A percentile compares a stretch with the other conserved stretches of the same genome.
Conservation (phyloP, 2,113 vertebrate species). For the Chitala chitala region DNA sequence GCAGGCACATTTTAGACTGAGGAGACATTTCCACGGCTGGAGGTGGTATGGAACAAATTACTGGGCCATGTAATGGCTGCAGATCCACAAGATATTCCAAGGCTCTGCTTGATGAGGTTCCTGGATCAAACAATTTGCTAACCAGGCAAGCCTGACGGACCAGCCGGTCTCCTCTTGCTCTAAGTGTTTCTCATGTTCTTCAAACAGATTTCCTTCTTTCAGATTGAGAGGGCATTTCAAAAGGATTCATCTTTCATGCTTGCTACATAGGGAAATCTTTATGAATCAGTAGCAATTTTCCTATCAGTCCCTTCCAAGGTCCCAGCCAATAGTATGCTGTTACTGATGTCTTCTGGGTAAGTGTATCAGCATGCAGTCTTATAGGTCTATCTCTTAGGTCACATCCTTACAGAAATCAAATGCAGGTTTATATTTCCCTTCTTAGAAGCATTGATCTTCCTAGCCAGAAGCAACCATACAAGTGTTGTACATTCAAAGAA, state of each 20-base stretch:
- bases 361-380: conserved; percentile 61
- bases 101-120: conserved; percentile 51
- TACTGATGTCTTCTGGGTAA: conserved; percentile 55
- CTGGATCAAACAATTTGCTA: conserved; percentile 46
- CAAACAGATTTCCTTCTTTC: conserved; percentile 29
- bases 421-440: conserved; percentile 46
- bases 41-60: conserved; percentile 59
- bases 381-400: conserved; percentile 64
- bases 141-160: conserved; percentile 43
- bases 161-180: conserved; percentile 25
- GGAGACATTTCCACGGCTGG: conserved; percentile 46
- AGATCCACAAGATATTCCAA: conserved; percentile 57
- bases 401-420: conserved; percentile 68
- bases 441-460: conserved; percentile 55
- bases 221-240: conserved; percentile 39
- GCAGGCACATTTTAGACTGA: conserved; percentile 48
- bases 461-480: conserved; percentile 43
- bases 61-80: conserved; percentile 45
- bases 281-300: conserved; percentile 58
- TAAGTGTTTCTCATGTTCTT: conserved; percentile 30
- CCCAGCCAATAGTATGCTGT: conserved; percentile 41
- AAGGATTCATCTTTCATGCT: conserved; percentile 42
- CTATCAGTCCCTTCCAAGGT: conserved; percentile 50
- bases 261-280: conserved; percentile 25
- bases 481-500: conserved; percentile 33